Evolutionary conservation across 1,140 invertebrate species (phyloP).

Genomic region (fruit fly (Drosophila melanogaster)): Release_6_plus_ISO1_MT NT_037436.4:1055001-1055500

Average conservation of each 20-base stretch:
- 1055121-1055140: too few relatives aligned
- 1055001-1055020: too few relatives aligned
- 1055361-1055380: slow-evolving; percentile 73
- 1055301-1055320: slow-evolving; percentile 62
- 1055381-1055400: slow-evolving; percentile 42
- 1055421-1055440: slow-evolving; percentile 16
- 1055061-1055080: too few relatives aligned
- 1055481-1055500: slow-evolving; percentile 18
- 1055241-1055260: slow-evolving; percentile 34
- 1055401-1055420: slow-evolving; percentile 10
- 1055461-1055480: slow-evolving; percentile 59
- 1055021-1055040: too few relatives aligned
- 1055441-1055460: not conserved
- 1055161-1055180: slow-evolving; percentile 10
- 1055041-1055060: too few relatives aligned
- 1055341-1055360: slow-evolving; percentile 77
- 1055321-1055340: slow-evolving; percentile 40
- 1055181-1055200: slow-evolving; percentile 18
- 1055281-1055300: slow-evolving; percentile 79
- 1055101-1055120: too few relatives aligned
- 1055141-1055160: too few relatives aligned
- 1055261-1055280: slow-evolving; percentile 75
- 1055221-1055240: slow-evolving; percentile 64
- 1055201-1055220: slow-evolving; percentile 66
- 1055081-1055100: too few relatives aligned